Evolutionary conservation across 2,113 vertebrate species (phyloP).

Genomic region (Oxygymnocypris stewartii): DNA sequence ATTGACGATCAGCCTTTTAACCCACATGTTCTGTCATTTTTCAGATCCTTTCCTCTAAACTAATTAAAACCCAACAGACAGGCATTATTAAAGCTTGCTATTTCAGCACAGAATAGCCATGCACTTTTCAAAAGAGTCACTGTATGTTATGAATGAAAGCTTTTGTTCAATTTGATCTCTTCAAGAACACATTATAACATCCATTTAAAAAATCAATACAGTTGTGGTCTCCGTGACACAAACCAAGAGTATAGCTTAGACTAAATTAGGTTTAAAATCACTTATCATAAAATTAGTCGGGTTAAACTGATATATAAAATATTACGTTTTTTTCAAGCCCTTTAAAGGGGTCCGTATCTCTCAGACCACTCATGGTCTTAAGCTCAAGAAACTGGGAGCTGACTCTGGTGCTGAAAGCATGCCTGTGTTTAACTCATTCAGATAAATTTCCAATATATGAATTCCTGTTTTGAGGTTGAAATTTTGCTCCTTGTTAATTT

Average conservation of each 20-base stretch:
- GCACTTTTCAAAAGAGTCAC: no score
- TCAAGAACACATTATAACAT: background rate
- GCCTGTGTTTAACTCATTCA: background rate
- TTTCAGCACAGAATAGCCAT: no score
- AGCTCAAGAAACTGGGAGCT: slow-evolving; percentile 1
- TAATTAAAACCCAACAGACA: slow-evolving; percentile 7
- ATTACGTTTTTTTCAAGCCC: background rate
- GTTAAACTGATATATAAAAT: background rate
- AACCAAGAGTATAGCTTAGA: background rate
- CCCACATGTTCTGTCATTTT: slow-evolving; percentile 10
- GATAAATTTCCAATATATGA: background rate
- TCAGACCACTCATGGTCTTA: background rate
- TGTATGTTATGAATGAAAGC: background rate
- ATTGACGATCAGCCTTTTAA: slow-evolving; percentile 32
- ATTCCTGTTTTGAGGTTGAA: background rate
- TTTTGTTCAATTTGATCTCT: background rate
- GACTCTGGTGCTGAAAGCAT: slow-evolving; percentile 11
- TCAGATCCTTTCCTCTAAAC: slow-evolving; percentile 2
- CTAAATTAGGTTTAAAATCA: background rate
- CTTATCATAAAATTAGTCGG: background rate
- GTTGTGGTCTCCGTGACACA: background rate
- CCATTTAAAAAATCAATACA: background rate
- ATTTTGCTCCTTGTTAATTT: no score
- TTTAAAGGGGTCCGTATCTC: background rate
- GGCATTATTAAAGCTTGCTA: background rate